phyloP scores from a whole-genome alignment of 1,140 invertebrate species.

The Pseudomyrmex sp. region DNA sequence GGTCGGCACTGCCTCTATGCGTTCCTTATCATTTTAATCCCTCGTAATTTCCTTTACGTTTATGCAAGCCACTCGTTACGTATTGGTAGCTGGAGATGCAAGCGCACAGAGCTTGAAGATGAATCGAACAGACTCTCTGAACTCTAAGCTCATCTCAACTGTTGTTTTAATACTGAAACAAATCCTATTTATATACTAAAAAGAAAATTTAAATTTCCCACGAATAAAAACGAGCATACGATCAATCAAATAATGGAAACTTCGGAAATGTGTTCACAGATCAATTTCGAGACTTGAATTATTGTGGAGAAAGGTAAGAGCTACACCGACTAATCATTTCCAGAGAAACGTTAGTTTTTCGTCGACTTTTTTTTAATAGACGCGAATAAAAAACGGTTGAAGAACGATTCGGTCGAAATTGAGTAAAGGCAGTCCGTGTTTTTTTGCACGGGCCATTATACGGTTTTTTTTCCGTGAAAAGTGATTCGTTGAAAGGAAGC shows the following conservation, averaged over 20 bases:
- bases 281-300: constrained; percentile 10
- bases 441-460: constrained; percentile 46
- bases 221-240: background rate
- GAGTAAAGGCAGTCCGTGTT: constrained; percentile 46
- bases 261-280: background rate
- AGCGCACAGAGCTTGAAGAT: constrained; percentile 5
- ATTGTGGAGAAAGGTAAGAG: background rate
- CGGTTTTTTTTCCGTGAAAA: constrained; percentile 23
- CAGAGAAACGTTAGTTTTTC: background rate
- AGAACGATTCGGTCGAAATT: constrained; percentile 41
- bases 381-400: background rate
- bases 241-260: background rate
- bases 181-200: background rate
- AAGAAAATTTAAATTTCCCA: background rate
- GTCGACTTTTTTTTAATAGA: constrained; percentile 23
- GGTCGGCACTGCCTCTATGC: constrained; percentile 54
- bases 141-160: background rate
- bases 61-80: constrained; percentile 36
- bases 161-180: no score
- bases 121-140: background rate
- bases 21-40: constrained; percentile 69
- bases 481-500: constrained; percentile 14
- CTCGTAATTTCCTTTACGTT: constrained; percentile 64
- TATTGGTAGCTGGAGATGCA: constrained; percentile 28
- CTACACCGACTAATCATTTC: constrained; percentile 51